These are phyloP conservation scores for Cyclargus thomasi DNA, from an alignment of 1,140 invertebrate species.

Conservation along the genomic window DNA sequence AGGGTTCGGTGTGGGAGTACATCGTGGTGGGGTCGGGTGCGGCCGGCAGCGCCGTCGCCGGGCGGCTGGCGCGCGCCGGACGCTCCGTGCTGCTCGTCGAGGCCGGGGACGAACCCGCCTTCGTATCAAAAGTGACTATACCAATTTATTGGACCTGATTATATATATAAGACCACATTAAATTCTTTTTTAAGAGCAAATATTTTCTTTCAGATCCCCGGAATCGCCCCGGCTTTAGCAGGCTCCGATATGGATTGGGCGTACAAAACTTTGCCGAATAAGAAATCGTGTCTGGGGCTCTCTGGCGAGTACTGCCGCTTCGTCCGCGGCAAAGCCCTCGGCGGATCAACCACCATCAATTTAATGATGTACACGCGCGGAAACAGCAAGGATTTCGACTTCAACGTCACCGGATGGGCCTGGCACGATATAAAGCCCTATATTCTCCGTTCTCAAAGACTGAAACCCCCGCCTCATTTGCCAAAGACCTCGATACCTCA, in stretches of 20 bases:
- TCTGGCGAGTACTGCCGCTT: conserved; percentile 37
- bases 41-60: conserved; percentile 43
- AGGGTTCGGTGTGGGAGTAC: conserved; percentile 47
- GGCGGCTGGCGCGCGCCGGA: conserved; percentile 43
- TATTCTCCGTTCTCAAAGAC: conserved; percentile 28
- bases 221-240: conserved; percentile 25
- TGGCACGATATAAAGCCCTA: conserved; percentile 26
- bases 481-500: conserved; percentile 47
- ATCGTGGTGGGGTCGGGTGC: conserved; percentile 55
- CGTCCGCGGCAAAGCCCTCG: conserved; percentile 75
- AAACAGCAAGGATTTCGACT: conserved; percentile 78
- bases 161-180: no score
- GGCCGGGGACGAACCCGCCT: conserved; percentile 40
- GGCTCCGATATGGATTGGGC: conserved; percentile 42
- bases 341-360: conserved; percentile 79
- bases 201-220: conserved; percentile 38
- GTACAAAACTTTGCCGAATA: conserved; percentile 45
- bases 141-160: no score
- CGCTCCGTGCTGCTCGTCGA: conserved; percentile 42
- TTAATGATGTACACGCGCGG: conserved; percentile 89
- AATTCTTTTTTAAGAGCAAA: no score
- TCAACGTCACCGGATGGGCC: conserved; percentile 40
- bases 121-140: conserved; percentile 33
- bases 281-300: conserved; percentile 40
- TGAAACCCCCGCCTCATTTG: conserved; percentile 32